A percentile compares a stretch with the other conserved stretches of the same genome.
phyloP scores from a whole-genome alignment of 2,113 vertebrate species.

The Gopherus flavomarginatus region DNA sequence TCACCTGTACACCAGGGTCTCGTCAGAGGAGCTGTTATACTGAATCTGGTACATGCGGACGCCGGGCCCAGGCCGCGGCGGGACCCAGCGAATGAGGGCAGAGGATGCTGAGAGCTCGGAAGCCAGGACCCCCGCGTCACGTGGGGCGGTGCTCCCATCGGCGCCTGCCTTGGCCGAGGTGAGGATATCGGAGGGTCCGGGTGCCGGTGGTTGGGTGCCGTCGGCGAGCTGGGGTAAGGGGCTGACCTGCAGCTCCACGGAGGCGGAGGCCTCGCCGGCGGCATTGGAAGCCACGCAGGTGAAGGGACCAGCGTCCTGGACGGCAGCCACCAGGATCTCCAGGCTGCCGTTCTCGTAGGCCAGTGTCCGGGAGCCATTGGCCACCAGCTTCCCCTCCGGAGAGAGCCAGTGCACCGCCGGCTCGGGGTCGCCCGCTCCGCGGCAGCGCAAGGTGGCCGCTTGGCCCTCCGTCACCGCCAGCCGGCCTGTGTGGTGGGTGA shows the following conservation, averaged over 20 bases:
- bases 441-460: slow-evolving; percentile 87
- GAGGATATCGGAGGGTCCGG: slow-evolving; percentile 90
- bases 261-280: slow-evolving; percentile 88
- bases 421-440: slow-evolving; percentile 89
- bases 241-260: slow-evolving; percentile 88
- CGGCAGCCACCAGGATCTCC: slow-evolving; percentile 91
- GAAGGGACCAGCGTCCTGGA: slow-evolving; percentile 91
- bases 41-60: slow-evolving; percentile 95
- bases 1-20: slow-evolving; percentile 95
- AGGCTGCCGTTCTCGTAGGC: slow-evolving; percentile 89
- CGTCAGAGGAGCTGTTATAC: slow-evolving; percentile 93
- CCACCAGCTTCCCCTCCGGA: slow-evolving; percentile 90
- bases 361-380: slow-evolving; percentile 88
- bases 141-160: slow-evolving; percentile 81
- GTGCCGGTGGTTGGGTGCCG: slow-evolving; percentile 69
- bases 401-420: slow-evolving; percentile 91
- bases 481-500: slow-evolving; percentile 86
- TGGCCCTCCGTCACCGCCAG: slow-evolving; percentile 91
- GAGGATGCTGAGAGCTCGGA: slow-evolving; percentile 88
- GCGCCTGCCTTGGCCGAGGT: slow-evolving; percentile 87
- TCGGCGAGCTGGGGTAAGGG: slow-evolving; percentile 89
- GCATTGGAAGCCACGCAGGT: slow-evolving; percentile 95
- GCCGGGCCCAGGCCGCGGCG: slow-evolving; percentile 88
- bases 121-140: slow-evolving; percentile 36
- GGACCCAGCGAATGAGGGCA: slow-evolving; percentile 90